phyloP scores from a whole-genome alignment of 2,113 vertebrate species.

The Trematocara unimaculatum region DNA sequence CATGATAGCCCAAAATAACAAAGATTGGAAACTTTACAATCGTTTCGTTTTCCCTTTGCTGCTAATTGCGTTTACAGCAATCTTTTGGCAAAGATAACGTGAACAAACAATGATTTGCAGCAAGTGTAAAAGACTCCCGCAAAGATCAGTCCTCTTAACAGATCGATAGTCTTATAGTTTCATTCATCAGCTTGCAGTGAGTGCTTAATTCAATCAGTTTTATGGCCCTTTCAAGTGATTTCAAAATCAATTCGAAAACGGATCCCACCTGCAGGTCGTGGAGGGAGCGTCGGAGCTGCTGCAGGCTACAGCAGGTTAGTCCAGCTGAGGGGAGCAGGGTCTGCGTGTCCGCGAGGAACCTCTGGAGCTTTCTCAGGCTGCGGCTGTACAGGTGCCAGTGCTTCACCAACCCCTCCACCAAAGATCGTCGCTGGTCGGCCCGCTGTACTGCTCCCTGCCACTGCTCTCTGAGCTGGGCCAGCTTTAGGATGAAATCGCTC shows the following conservation, averaged over 20 bases:
- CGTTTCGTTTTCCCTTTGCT: not conserved
- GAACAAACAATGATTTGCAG: not conserved
- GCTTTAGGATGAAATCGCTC: constrained; percentile 81
- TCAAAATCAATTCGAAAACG: not conserved
- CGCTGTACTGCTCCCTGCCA: constrained; percentile 79
- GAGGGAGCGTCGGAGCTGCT: constrained; percentile 69
- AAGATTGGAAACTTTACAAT: not conserved
- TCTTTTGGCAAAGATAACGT: not conserved
- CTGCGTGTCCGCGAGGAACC: constrained; percentile 67
- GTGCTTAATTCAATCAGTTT: not conserved
- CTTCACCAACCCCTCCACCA: constrained; percentile 70
- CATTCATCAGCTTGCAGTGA: not conserved
- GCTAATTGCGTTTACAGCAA: too few relatives aligned
- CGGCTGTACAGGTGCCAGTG: constrained; percentile 79
- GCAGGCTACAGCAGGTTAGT: constrained; percentile 69
- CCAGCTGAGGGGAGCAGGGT: constrained; percentile 68
- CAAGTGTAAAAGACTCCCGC: not conserved
- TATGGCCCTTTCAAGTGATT: not conserved
- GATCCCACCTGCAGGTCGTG: constrained; percentile 61
- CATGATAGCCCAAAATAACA: not conserved
- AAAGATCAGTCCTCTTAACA: not conserved
- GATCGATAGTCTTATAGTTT: too few relatives aligned
- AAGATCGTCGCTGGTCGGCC: constrained; percentile 73
- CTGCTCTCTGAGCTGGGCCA: constrained; percentile 77
- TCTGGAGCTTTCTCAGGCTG: constrained; percentile 71